Evolutionary conservation across 2,888 invertebrate species (phyloP).

Genomic region (Amphiduros pacificus): DNA sequence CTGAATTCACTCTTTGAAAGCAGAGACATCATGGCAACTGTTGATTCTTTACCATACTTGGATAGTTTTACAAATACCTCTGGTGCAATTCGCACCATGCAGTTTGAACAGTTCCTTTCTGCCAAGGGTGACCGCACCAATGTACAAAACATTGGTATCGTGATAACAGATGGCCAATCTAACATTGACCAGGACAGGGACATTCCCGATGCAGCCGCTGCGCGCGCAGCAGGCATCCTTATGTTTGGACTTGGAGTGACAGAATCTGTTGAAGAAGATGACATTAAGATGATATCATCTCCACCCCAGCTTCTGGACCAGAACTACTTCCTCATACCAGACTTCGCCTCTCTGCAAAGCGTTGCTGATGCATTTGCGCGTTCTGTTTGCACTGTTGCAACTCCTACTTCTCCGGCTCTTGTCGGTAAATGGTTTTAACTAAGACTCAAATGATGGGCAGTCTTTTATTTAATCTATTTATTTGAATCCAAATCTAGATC

Average conservation of each 20-base stretch:
- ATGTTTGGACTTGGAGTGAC: constrained; percentile 18
- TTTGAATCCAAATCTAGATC: no score
- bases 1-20: background rate
- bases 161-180: constrained; percentile 16
- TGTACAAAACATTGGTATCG: constrained; percentile 7
- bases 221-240: constrained; percentile 12
- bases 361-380: background rate
- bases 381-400: background rate
- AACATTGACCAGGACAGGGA: constrained; percentile 11
- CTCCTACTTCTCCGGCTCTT: background rate
- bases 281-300: constrained; percentile 9
- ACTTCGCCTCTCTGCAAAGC: constrained; percentile 7
- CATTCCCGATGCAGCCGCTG: constrained; percentile 5
- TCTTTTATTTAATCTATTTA: background rate
- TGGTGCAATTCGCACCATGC: constrained; percentile 10
- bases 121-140: constrained; percentile 7
- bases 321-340: constrained; percentile 10
- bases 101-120: constrained; percentile 5
- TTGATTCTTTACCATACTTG: constrained; percentile 2
- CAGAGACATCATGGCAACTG: background rate
- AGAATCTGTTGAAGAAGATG: background rate
- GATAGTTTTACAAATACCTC: constrained; percentile 16
- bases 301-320: constrained; percentile 11
- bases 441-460: background rate
- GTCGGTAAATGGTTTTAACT: background rate